Base-by-base conservation (phyloP, 2,113 vertebrate species). In the Macrotus californicus region DNA sequence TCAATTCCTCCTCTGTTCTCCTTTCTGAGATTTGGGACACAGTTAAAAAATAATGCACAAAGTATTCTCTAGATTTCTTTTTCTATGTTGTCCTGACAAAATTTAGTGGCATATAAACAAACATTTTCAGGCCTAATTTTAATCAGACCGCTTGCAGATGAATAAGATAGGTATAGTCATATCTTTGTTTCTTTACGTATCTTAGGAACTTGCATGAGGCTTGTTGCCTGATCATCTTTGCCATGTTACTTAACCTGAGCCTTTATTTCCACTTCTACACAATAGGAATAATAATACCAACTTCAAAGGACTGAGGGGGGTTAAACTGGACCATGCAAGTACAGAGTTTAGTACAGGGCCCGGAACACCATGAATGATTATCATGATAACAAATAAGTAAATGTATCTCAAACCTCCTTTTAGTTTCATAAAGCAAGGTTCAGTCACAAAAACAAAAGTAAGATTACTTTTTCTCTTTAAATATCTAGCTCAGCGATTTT, bases 151-250 rank as follows among this genome's bases (percentile, higher is more conserved):
- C 72, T 94, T 93, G 34, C 52, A 87, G 15, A 84, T 77, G 26
- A 91, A 83, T 77, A 73, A 64, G 85, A 82, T 54, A 94, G 46
- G 5, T 21, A 67, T 39, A 29, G 8, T 69, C 19, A 59, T 76
- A 61, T 81, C 64, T 82, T 52, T 87, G 31, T 94, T 91, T 96
- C 39, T 66, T 76, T 56, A 87, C 41, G n/a, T 48, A 91, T 39
- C 7, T 72, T 84, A 82, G 50, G 19, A 81, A 39, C 22, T 59
- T 56, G 10, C 29, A 64, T 31, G 26, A 36, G 16, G 2, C 85
- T 50, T 95, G 6, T 61, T 77, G 54, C 54, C 39, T 73, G 12
- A 36, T 13, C 8, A 43, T 15, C 29, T 67, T 81, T 84, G 72
- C 50, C 52, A 92, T 46, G 14, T 91, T 26, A 79, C 48, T 93